Base-by-base conservation (phyloP, 2,888 invertebrate genomes). In the Trichopoda pennipes region DNA sequence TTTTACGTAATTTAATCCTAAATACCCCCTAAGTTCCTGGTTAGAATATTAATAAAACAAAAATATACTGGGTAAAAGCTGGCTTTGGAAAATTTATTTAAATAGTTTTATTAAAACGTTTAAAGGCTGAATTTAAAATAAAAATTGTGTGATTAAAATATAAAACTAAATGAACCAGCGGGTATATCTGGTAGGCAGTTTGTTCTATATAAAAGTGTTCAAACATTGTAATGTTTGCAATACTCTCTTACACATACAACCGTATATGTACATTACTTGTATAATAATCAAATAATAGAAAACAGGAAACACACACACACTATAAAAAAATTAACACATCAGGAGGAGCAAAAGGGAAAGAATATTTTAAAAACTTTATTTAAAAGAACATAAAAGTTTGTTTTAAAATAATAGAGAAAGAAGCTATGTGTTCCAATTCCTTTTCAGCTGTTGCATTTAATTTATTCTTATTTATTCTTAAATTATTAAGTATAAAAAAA, bases 361-460 rank as follows among this genome's bases (percentile, higher is more conserved):
- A 32, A 35, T 35, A 49, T 28, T 6, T 23, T 0, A 4, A 35
- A 51, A 47, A 38, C 58, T 66, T 58, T 66, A 44, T 51, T 64
- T 60, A 60, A 19, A 55, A 68, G 53, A 76, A 70, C 51, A 58
- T 19, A 64, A 66, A 64, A 61, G 16, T 55, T 56, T 75, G 19
- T 74, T 63, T 7, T 35, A 42, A 1, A 9, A 38, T 8, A n/a
- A 8, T 1, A 10, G 55, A 75, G 17, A 70, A 74, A 72, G 70
- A 68, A 58, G 72, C 78, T 78, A 66, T 72, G 51, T 68, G 66
- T 78, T 82, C 77, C 77, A 79, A 73, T 82, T 82, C 74, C 70
- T 55, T 77, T 75, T 75, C 81, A 76, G 72, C 79, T 84, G 38
- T 72, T 83, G 74, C 81, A 81, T 66, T 42, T 23, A 81, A 81